Evolutionary conservation across 2,113 vertebrate genomes (phyloP).

Genomic region (Antigone vipio): DNA sequence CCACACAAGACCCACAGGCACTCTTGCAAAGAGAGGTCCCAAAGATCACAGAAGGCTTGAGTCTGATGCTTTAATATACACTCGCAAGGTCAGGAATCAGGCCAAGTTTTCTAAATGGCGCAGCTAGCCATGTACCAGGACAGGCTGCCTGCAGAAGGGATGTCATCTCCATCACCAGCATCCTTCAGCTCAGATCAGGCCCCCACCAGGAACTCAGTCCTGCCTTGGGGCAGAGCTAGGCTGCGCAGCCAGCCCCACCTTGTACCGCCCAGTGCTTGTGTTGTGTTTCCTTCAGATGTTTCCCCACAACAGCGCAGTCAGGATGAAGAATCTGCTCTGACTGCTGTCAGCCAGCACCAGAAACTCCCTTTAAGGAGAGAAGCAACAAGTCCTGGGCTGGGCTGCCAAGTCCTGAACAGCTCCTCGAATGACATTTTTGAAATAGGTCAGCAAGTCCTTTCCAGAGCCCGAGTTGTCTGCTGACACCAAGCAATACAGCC

Average conservation of each 20-base stretch:
- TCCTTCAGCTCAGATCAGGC: not conserved
- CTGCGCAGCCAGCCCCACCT: not conserved
- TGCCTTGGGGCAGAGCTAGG: not conserved
- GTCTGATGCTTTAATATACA: not conserved
- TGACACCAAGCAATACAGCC: not conserved
- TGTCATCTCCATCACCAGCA: not conserved
- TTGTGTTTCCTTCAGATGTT: not conserved
- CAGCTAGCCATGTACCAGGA: not conserved
- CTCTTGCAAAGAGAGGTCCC: not conserved
- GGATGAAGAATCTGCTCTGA: not conserved
- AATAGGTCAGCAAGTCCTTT: not conserved
- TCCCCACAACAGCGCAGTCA: not conserved
- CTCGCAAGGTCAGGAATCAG: not conserved
- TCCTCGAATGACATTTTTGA: not conserved
- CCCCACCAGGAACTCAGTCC: not conserved
- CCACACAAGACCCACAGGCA: not conserved
- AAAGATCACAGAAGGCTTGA: not conserved
- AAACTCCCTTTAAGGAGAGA: slow-evolving; percentile 21
- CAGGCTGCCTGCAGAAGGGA: not conserved
- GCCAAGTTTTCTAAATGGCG: too few relatives aligned
- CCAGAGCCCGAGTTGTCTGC: not conserved
- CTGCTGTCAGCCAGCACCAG: not conserved
- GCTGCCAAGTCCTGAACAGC: slow-evolving; percentile 12
- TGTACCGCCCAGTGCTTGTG: not conserved
- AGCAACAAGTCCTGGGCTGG: not conserved